Conservation (phyloP, 2,113 vertebrate species). For the Setophaga kirtlandii region DNA sequence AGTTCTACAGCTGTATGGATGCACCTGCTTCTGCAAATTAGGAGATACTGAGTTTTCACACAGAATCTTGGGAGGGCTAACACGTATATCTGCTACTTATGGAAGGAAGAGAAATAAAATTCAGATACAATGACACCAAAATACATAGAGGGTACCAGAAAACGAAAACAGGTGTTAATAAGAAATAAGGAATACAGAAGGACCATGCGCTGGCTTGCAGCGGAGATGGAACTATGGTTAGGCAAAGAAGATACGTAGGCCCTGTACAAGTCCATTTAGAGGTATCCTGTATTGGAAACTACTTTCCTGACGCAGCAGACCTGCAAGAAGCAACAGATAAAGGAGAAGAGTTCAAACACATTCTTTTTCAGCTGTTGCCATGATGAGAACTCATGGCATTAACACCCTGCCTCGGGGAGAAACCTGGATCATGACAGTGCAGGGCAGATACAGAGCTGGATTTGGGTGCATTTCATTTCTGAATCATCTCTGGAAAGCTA, state of each 20-base stretch:
- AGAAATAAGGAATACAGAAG: neutral
- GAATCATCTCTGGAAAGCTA: neutral
- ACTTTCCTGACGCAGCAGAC: neutral
- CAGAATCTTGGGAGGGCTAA: neutral
- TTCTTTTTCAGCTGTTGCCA: neutral
- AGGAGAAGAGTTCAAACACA: neutral
- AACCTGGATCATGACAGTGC: neutral
- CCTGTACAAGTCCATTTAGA: neutral
- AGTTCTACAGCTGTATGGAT: neutral
- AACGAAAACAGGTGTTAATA: neutral
- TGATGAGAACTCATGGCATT: neutral
- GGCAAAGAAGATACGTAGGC: neutral
- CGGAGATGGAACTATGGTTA: neutral
- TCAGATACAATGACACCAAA: neutral
- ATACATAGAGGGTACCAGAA: neutral
- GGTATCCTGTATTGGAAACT: neutral
- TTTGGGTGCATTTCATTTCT: neutral
- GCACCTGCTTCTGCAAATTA: neutral
- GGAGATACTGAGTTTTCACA: fast-evolving
- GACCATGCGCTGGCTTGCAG: neutral
- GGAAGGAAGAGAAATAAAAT: neutral
- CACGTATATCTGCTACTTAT: fast-evolving
- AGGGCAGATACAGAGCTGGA: neutral
- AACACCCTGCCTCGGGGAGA: neutral
- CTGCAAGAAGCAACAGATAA: neutral